Percentiles rank a stretch among this genome's conserved stretches.
These are phyloP conservation scores for Bicyclus anynana DNA, from an alignment of 1,140 invertebrate genomes.

Conservation along the genomic window DNA sequence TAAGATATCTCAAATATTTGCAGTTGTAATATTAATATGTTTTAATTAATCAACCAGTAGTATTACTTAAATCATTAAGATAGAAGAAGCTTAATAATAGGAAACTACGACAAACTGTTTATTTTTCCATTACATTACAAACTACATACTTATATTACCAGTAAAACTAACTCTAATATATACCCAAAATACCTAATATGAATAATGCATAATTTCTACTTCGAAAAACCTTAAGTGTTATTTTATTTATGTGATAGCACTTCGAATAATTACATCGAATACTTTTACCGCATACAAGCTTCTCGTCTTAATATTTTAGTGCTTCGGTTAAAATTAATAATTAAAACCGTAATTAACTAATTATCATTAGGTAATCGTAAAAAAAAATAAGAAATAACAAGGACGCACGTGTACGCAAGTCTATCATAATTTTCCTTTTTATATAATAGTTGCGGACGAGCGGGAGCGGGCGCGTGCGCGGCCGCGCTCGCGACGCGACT, in stretches of 20 bases:
- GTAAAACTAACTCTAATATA: slow-evolving; percentile 75
- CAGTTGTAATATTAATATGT: slow-evolving; percentile 78
- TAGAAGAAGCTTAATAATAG: slow-evolving; percentile 78
- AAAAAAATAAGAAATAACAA: slow-evolving; percentile 63
- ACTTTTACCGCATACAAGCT: slow-evolving; percentile 64
- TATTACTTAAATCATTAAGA: slow-evolving; percentile 77
- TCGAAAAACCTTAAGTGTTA: slow-evolving; percentile 69
- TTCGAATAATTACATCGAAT: slow-evolving; percentile 63
- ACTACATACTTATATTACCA: slow-evolving; percentile 75
- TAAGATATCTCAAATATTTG: slow-evolving; percentile 78
- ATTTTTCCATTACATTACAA: slow-evolving; percentile 74
- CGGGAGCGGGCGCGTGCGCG: slow-evolving; percentile 20
- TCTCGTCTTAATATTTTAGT: slow-evolving; percentile 69
- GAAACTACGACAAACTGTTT: slow-evolving; percentile 76
- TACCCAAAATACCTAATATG: slow-evolving; percentile 78
- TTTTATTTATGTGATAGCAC: slow-evolving; percentile 62
- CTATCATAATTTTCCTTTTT: slow-evolving; percentile 78
- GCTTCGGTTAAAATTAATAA: slow-evolving; percentile 75
- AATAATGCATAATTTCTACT: slow-evolving; percentile 76
- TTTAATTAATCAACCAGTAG: slow-evolving; percentile 76
- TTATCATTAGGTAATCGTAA: slow-evolving; percentile 74
- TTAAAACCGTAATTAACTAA: slow-evolving; percentile 79
- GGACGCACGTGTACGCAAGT: slow-evolving; percentile 65
- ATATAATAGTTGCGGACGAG: slow-evolving; percentile 56
- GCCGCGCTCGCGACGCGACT: slow-evolving; percentile 3